Base-by-base conservation (phyloP, 1,140 invertebrate genomes). In the Caenorhabditis remanei region DNA sequence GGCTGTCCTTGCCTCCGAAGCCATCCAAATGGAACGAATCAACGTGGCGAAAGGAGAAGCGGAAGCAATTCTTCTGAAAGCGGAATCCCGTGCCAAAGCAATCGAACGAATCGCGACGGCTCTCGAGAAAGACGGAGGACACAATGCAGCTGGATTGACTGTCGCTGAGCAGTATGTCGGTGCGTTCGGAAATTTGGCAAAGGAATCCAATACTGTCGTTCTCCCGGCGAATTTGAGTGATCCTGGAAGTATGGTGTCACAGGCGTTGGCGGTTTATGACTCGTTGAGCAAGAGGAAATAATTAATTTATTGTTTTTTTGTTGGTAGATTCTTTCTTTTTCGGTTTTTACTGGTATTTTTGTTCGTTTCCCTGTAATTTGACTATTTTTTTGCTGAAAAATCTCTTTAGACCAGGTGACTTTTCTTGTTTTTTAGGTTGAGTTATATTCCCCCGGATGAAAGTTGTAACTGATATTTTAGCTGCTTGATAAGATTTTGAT, bases 81-180 rank as follows among this genome's bases (percentile, higher is more conserved):
- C 96, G 0, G 93, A 94, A 86, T 94, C 96, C 87, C 88, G 94
- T 91, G 94, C 94, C 90, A 90, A 88, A 53, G 89, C 87, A n/a
- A 86, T 89, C 40, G 56, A 89, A 9, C 21, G 50, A n/a, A 83
- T 89, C 16, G 61, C 84, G 4, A n/a, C 21, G 6, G 84, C 85
- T 16, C 50, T 89, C 11, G 61, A 83, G 43, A 83, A 63, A 56
- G 43, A 83, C 48, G 75, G 48, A 83, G 86, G 75, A 40, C 0
- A 0, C 7, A 48, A 83, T 41, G 98, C 98, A 5, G 98, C 97
- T 19, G 95, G 96, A 0, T 94, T 99, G n/a, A 95, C 95, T 46
- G 94, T 99, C 86, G 98, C 98, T 0, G 97, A 99, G 91, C 96
- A 98, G 91, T 99, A 99, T 93, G 96, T 99, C 56, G 93, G 94